phyloP scores from a whole-genome alignment of 2,797 vertebrate species.

The Sebastes itinus region DNA sequence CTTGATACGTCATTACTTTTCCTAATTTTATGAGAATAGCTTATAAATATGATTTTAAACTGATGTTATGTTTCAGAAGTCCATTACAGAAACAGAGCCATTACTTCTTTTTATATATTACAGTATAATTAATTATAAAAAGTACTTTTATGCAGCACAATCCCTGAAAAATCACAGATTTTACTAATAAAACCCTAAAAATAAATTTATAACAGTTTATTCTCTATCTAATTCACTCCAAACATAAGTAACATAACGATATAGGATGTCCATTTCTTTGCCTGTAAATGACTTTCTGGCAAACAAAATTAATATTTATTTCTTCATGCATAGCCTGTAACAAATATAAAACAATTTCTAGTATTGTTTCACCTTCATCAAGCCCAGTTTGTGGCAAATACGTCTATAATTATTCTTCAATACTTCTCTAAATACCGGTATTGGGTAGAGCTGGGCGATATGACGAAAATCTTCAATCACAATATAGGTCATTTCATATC shows the following conservation, averaged over 20 bases:
- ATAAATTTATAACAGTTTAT: background rate
- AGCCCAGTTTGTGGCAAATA: background rate
- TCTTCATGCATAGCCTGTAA: background rate
- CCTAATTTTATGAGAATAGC: background rate
- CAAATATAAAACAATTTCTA: background rate
- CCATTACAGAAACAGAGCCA: background rate
- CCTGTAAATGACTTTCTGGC: background rate
- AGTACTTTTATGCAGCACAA: background rate
- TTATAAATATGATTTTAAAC: background rate
- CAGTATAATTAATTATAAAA: background rate
- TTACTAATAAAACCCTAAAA: background rate
- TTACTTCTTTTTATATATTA: background rate
- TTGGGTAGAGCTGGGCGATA: background rate
- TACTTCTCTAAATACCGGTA: background rate
- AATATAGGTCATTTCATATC: no score
- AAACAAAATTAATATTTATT: background rate
- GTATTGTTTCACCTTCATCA: background rate
- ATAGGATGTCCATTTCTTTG: background rate
- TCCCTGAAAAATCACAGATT: background rate
- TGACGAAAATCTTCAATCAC: no score
- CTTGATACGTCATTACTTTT: background rate
- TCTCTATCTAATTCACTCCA: background rate
- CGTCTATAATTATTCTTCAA: background rate
- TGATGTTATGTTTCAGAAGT: background rate
- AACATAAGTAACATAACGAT: background rate